Conservation (phyloP, 2,113 vertebrate species). For the Pelusios castaneus region DNA sequence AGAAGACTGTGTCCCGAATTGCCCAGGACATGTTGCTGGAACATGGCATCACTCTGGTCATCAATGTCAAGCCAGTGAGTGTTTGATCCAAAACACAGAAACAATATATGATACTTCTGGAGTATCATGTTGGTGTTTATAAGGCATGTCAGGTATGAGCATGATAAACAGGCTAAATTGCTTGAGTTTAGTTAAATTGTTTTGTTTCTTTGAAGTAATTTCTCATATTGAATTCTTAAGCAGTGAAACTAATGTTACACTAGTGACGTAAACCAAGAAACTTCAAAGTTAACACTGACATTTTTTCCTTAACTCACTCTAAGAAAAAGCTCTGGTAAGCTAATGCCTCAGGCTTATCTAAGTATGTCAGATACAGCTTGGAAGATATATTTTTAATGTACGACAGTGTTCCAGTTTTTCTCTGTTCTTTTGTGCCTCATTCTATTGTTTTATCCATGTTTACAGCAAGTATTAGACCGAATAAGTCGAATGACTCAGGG, state of each 20-base stretch:
- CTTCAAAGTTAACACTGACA: not conserved
- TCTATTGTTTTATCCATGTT: slow-evolving; percentile 46
- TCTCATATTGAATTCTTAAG: not conserved
- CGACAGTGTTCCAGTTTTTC: not conserved
- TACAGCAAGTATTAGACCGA: slow-evolving; percentile 94
- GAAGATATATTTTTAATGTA: not conserved
- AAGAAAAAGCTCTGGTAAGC: not conserved
- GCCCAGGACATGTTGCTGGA: slow-evolving; percentile 98
- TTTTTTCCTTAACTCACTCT: not conserved
- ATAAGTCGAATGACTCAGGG: slow-evolving; percentile 97
- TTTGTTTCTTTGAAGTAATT: not conserved
- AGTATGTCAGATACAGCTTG: not conserved
- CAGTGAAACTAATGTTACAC: not conserved
- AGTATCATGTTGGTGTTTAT: too few relatives aligned
- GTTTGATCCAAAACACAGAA: not conserved
- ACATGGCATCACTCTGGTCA: slow-evolving; percentile 95
- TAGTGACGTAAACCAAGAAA: not conserved
- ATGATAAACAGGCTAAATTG: not conserved
- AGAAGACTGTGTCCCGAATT: slow-evolving; percentile 97
- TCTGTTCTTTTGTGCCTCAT: slow-evolving; percentile 12
- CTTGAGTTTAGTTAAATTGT: not conserved
- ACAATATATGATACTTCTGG: not conserved
- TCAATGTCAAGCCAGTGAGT: slow-evolving; percentile 96
- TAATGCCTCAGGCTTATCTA: not conserved
- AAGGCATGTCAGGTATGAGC: too few relatives aligned